A percentile compares a stretch with the other conserved stretches of the same genome.
These are phyloP conservation scores for Hylomyscus alleni DNA, from an alignment of 2,797 vertebrate genomes.

Conservation along the genomic window DNA sequence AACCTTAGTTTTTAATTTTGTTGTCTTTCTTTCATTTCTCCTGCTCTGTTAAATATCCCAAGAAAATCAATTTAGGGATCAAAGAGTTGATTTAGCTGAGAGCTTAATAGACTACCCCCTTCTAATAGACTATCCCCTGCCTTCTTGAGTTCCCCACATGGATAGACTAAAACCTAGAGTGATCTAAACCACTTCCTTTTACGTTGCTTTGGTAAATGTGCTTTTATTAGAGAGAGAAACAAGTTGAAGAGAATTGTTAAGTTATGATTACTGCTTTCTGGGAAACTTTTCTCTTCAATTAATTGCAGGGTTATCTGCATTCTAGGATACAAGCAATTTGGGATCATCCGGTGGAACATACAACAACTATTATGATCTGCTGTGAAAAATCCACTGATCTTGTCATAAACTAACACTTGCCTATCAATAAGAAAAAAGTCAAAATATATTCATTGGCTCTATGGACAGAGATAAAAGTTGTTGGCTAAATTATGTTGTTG, in stretches of 20 bases:
- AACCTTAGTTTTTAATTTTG: neutral
- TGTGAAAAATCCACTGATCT: slow-evolving; percentile 4
- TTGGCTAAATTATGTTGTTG: slow-evolving; percentile 1
- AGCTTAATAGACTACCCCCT: neutral
- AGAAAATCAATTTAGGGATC: neutral
- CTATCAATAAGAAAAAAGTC: slow-evolving; percentile 13
- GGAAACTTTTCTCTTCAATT: neutral
- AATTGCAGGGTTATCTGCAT: rapidly evolving
- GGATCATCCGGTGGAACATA: neutral
- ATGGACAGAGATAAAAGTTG: slow-evolving; percentile 52
- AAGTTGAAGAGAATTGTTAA: neutral
- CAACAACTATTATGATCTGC: neutral
- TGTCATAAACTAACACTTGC: neutral
- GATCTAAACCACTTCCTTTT: neutral
- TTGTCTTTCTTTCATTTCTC: neutral
- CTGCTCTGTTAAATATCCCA: neutral
- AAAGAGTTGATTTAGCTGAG: neutral
- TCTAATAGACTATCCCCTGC: neutral
- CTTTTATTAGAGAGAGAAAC: neutral
- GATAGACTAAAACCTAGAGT: neutral
- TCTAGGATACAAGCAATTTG: neutral
- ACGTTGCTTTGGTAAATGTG: neutral
- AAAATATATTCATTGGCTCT: slow-evolving; percentile 17
- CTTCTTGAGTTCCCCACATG: neutral
- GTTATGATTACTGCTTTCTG: neutral